A percentile compares a stretch with the other conserved stretches of the same genome.
Evolutionary conservation across 2,113 vertebrate species (phyloP).

Genomic region (Oncorhynchus clarkii): DNA sequence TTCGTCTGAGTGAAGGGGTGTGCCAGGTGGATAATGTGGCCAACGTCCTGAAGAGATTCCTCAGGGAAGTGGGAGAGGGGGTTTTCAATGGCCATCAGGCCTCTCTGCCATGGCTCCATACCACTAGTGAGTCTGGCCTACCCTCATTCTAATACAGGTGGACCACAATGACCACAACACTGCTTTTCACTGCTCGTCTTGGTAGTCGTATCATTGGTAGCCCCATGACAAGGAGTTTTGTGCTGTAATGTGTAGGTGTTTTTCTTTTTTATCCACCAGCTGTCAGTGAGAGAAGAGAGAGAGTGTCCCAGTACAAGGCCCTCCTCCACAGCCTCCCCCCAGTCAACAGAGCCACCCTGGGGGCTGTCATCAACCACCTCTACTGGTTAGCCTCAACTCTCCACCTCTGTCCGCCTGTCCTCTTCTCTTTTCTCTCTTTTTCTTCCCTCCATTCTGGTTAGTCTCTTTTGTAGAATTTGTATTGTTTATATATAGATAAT

Average conservation of each 20-base stretch:
- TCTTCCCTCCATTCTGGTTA: too few species aligned
- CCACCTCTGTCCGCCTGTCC: background rate
- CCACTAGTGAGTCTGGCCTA: constrained; percentile 57
- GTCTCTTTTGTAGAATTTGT: too few species aligned
- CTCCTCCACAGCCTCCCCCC: constrained; percentile 72
- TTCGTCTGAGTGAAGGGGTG: constrained; percentile 75
- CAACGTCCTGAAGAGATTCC: constrained; percentile 79
- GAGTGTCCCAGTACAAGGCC: constrained; percentile 63
- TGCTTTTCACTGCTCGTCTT: constrained; percentile 20
- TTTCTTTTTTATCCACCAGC: background rate
- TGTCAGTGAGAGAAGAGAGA: constrained; percentile 27
- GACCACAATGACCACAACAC: background rate
- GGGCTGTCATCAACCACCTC: constrained; percentile 77
- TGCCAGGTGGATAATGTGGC: constrained; percentile 78
- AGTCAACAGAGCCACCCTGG: constrained; percentile 77
- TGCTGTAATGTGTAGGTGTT: background rate
- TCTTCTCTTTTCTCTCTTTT: background rate
- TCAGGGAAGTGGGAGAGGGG: constrained; percentile 74
- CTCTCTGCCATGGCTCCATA: constrained; percentile 66
- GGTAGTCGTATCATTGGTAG: background rate
- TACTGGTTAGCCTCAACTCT: constrained; percentile 68
- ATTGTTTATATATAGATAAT: too few species aligned
- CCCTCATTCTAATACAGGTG: background rate
- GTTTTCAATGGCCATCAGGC: constrained; percentile 68
- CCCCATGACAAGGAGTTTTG: constrained; percentile 59